These are phyloP conservation scores for Melanchra persicariae DNA, from an alignment of 2,888 invertebrate genomes.

Conservation along the genomic window DNA sequence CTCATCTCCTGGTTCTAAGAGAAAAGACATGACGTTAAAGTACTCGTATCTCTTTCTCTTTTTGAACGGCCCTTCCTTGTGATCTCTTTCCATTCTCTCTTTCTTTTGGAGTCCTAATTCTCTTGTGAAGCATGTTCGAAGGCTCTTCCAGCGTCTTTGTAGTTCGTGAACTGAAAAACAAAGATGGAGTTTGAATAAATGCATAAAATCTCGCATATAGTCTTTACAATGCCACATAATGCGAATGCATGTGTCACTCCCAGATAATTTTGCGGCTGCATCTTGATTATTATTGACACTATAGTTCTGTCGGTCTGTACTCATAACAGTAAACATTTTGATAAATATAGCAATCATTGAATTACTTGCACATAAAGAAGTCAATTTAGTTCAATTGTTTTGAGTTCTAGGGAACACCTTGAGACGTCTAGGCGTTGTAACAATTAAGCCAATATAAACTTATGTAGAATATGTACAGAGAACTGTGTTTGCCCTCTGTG, in stretches of 20 bases:
- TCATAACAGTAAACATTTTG: slow-evolving; percentile 37
- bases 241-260: neutral
- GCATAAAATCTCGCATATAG: slow-evolving; percentile 28
- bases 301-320: slow-evolving; percentile 1
- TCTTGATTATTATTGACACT: slow-evolving; percentile 38
- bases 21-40: slow-evolving; percentile 74
- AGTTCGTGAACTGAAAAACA: slow-evolving; percentile 74
- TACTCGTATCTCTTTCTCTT: slow-evolving; percentile 77
- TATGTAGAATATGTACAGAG: slow-evolving; percentile 19
- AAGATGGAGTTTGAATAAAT: slow-evolving; percentile 49
- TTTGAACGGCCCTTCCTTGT: slow-evolving; percentile 65
- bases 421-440: slow-evolving; percentile 39
- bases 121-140: slow-evolving; percentile 79
- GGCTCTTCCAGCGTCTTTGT: slow-evolving; percentile 80
- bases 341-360: slow-evolving; percentile 58
- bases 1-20: slow-evolving; percentile 64
- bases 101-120: slow-evolving; percentile 74
- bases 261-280: slow-evolving; percentile 4
- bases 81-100: slow-evolving; percentile 67
- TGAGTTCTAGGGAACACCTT: slow-evolving; percentile 58
- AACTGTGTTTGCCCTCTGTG: slow-evolving; percentile 40
- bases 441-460: slow-evolving; percentile 56
- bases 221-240: neutral
- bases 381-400: slow-evolving; percentile 64
- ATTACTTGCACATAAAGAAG: slow-evolving; percentile 52